A percentile compares a stretch with the other conserved stretches of the same genome.
Evolutionary conservation across 2,113 vertebrate genomes (phyloP).

Genomic region (Callaeas wilsoni): DNA sequence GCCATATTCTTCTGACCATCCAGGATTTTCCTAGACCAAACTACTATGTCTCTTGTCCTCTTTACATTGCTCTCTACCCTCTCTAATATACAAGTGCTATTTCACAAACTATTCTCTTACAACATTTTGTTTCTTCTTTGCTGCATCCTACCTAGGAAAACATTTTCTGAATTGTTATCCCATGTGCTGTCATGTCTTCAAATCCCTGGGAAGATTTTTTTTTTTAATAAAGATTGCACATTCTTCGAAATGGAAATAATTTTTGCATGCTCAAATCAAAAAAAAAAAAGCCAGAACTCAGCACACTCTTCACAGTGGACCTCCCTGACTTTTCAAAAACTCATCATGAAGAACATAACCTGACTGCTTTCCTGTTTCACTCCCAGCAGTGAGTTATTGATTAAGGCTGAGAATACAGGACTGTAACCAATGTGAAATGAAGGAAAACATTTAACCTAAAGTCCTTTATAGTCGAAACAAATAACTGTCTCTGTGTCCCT

Average conservation of each 20-base stretch:
- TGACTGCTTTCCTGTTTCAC: neutral
- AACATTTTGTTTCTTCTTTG: neutral
- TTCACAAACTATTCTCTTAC: neutral
- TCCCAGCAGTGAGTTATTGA: neutral
- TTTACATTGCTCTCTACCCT: neutral
- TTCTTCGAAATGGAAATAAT: neutral
- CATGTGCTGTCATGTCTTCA: neutral
- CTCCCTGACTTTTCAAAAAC: neutral
- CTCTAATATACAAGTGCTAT: neutral
- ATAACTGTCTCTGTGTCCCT: neutral
- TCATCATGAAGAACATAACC: neutral
- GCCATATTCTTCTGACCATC: neutral
- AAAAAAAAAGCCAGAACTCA: neutral
- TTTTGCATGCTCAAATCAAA: neutral
- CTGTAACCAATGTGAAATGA: neutral
- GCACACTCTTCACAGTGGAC: neutral
- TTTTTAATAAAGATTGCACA: neutral
- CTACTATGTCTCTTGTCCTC: neutral
- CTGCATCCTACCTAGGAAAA: neutral
- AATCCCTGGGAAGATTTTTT: neutral
- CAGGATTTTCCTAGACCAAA: neutral
- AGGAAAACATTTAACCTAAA: conserved; percentile 3
- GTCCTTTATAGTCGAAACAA: neutral
- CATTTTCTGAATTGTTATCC: neutral
- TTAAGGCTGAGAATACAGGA: neutral